Percentiles rank a stretch among this genome's conserved stretches.
phyloP scores from a whole-genome alignment of 2,113 vertebrate genomes.

The Indicator indicator region DNA sequence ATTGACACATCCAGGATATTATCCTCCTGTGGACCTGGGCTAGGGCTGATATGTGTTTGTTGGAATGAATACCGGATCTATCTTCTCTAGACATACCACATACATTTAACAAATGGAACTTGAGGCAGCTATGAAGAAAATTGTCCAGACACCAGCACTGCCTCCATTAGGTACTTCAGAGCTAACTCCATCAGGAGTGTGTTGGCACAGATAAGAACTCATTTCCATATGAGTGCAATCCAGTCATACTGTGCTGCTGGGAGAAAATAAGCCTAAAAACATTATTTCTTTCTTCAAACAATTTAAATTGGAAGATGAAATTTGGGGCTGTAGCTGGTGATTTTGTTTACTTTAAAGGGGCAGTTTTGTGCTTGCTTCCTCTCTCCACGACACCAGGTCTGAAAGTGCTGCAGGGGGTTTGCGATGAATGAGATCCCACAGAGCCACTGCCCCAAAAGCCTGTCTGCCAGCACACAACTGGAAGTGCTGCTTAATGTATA shows the following conservation, averaged over 20 bases:
- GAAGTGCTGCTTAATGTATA: background rate
- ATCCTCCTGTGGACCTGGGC: background rate
- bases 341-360: background rate
- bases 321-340: background rate
- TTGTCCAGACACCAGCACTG: background rate
- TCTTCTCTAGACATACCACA: background rate
- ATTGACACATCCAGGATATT: background rate
- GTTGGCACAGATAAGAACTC: conserved; percentile 20
- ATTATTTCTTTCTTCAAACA: background rate
- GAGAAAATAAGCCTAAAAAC: conserved; percentile 8
- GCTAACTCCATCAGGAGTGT: background rate
- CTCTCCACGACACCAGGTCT: background rate
- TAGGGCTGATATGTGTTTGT: background rate
- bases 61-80: background rate
- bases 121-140: background rate
- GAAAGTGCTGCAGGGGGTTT: background rate
- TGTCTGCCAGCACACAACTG: background rate
- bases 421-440: background rate
- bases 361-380: background rate
- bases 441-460: background rate
- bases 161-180: background rate
- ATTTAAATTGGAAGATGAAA: background rate
- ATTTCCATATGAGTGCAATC: conserved; percentile 6
- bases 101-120: background rate
- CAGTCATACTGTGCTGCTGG: background rate